Percentiles rank a stretch among this genome's conserved stretches.
Conservation (phyloP, 2,113 vertebrate genomes). For the Heliornis fulica region DNA sequence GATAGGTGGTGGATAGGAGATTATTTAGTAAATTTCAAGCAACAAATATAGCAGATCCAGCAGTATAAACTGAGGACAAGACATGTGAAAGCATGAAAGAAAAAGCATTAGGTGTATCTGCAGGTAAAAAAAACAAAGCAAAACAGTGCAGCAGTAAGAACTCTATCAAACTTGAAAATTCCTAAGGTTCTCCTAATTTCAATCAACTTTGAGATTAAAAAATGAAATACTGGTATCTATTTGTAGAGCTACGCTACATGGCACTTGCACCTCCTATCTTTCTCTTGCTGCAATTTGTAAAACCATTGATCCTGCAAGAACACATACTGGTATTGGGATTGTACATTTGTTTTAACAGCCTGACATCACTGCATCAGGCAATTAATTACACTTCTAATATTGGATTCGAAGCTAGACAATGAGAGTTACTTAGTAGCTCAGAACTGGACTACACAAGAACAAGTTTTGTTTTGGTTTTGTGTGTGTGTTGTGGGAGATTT, state of each 20-base stretch:
- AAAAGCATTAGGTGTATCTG: not conserved
- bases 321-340: not conserved
- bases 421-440: not conserved
- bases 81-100: not conserved
- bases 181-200: not conserved
- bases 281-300: not conserved
- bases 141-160: not conserved
- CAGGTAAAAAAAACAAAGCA: not conserved
- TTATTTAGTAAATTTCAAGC: not conserved
- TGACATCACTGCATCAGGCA: not conserved
- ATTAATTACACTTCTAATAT: not conserved
- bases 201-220: not conserved
- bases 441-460: not conserved
- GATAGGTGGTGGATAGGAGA: not conserved
- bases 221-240: not conserved
- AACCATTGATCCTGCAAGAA: not conserved
- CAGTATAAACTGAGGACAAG: not conserved
- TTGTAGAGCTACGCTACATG: not conserved
- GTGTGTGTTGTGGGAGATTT: too few relatives aligned
- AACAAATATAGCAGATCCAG: not conserved
- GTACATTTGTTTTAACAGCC: not conserved
- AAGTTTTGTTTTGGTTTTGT: not conserved
- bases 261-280: not conserved
- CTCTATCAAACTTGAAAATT: not conserved
- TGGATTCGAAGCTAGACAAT: not conserved